These are phyloP conservation scores for Ophiothrix spiculata DNA, from an alignment of 35 echinoderm and acorn worm genomes.

Conservation along the genomic window DNA sequence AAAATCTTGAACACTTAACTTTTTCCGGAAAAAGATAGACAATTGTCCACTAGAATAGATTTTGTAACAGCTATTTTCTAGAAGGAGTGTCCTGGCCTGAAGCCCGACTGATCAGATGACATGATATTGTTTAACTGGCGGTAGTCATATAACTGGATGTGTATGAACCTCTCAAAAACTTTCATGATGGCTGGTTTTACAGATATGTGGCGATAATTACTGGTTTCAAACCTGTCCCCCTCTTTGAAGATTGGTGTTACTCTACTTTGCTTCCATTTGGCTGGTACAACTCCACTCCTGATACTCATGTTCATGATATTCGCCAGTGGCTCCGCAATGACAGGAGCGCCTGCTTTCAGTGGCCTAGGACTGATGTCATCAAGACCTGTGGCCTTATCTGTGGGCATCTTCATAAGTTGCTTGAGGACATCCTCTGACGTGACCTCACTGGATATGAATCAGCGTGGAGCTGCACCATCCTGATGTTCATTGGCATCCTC, in stretches of 20 bases:
- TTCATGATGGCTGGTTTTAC: not conserved
- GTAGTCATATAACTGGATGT: too few species aligned
- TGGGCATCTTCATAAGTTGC: not conserved
- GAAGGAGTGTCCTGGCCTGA: too few species aligned
- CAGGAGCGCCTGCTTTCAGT: not conserved
- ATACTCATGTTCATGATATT: slow-evolving; percentile 21
- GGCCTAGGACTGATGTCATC: slow-evolving; percentile 10
- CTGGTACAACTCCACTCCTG: slow-evolving; percentile 12
- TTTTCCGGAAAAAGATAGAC: too few species aligned
- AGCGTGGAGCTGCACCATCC: not conserved
- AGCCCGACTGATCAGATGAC: too few species aligned
- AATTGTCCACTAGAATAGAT: too few species aligned
- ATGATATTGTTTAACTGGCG: too few species aligned
- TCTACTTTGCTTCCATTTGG: not conserved
- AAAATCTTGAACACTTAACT: too few species aligned
- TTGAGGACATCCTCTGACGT: not conserved
- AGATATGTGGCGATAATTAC: slow-evolving; percentile 1
- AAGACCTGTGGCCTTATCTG: slow-evolving; percentile 14
- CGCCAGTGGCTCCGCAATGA: not conserved
- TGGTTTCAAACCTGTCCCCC: not conserved
- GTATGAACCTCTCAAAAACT: too few species aligned
- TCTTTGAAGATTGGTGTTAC: slow-evolving; percentile 24
- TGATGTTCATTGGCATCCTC: too few species aligned
- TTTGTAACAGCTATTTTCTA: too few species aligned
- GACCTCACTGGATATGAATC: not conserved